Percentiles rank a stretch among this genome's conserved stretches.
These are phyloP conservation scores for Siniperca chuatsi DNA, from an alignment of 2,113 vertebrate genomes.

Conservation along the genomic window DNA sequence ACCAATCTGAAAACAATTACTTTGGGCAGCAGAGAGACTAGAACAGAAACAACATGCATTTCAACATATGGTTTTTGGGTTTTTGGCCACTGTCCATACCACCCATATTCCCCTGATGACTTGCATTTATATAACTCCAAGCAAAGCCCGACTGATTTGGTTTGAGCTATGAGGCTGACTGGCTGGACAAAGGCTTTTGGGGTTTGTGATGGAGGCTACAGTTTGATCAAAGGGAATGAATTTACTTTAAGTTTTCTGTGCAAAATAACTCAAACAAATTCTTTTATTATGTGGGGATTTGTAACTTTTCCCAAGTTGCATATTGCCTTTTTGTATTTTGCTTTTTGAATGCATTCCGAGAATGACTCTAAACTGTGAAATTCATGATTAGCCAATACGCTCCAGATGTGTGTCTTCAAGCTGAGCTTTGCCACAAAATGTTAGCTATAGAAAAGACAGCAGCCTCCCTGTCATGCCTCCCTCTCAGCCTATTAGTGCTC, in stretches of 20 bases:
- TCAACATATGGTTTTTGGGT: constrained; percentile 39
- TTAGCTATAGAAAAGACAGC: constrained; percentile 7
- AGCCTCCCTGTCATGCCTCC: constrained; percentile 5
- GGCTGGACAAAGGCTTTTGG: constrained; percentile 8
- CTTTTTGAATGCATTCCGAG: constrained; percentile 41
- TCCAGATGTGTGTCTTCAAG: constrained; percentile 58
- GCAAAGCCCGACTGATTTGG: constrained; percentile 18
- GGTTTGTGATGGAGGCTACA: not conserved
- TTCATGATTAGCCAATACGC: constrained; percentile 33
- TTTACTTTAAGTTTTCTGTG: constrained; percentile 16
- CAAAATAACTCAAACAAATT: constrained; percentile 14
- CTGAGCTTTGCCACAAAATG: not conserved
- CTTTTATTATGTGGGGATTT: constrained; percentile 9
- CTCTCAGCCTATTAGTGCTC: constrained; percentile 30
- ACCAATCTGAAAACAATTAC: constrained; percentile 76
- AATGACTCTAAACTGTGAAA: constrained; percentile 41
- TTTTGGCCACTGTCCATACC: constrained; percentile 51
- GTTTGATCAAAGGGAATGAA: not conserved
- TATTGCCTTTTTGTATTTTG: constrained; percentile 1
- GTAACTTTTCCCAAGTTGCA: constrained; percentile 27
- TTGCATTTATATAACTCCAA: constrained; percentile 38
- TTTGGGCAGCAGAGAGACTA: constrained; percentile 8
- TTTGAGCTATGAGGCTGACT: constrained; percentile 2
- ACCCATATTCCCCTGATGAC: constrained; percentile 23
- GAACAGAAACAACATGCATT: constrained; percentile 45